These are phyloP conservation scores for Speoplatyrhinus poulsoni DNA, from an alignment of 2,113 vertebrate species.

Conservation along the genomic window DNA sequence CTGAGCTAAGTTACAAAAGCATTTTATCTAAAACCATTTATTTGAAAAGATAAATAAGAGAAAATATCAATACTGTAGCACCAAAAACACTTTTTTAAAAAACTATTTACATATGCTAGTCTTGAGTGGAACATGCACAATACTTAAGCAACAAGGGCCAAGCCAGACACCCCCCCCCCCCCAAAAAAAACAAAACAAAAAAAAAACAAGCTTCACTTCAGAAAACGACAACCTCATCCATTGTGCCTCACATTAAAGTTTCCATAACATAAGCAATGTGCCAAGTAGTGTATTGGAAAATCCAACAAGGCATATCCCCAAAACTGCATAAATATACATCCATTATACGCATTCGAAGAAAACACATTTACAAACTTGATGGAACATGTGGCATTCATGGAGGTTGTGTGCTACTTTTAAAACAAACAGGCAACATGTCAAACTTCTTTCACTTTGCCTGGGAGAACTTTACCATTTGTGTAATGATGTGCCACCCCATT, in stretches of 20 bases:
- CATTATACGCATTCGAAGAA: slow-evolving; percentile 25
- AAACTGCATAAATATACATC: slow-evolving; percentile 42
- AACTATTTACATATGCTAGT: slow-evolving; percentile 61
- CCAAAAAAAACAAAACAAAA: slow-evolving; percentile 28
- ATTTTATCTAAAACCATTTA: slow-evolving; percentile 63
- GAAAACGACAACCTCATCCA: slow-evolving; percentile 58
- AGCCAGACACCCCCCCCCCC: slow-evolving; percentile 15
- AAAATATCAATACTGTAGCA: slow-evolving; percentile 43
- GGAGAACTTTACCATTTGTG: slow-evolving; percentile 79
- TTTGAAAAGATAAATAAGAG: slow-evolving; percentile 72
- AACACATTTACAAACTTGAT: slow-evolving; percentile 8
- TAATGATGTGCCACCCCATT: slow-evolving; percentile 77
- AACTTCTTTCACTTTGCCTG: slow-evolving; percentile 90
- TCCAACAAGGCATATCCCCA: slow-evolving; percentile 47
- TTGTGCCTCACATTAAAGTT: slow-evolving; percentile 47
- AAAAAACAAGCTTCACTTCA: slow-evolving; percentile 58
- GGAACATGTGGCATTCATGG: slow-evolving; percentile 25
- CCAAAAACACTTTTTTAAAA: slow-evolving; percentile 44
- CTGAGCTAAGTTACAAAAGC: slow-evolving; percentile 14
- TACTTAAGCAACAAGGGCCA: slow-evolving; percentile 51
- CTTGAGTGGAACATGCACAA: slow-evolving; percentile 54
- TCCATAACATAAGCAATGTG: slow-evolving; percentile 26
- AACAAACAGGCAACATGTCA: slow-evolving; percentile 67
- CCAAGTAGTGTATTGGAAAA: slow-evolving; percentile 40
- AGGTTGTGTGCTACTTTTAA: slow-evolving; percentile 7